Percentiles rank a stretch among this genome's conserved stretches.
Conservation (phyloP, 2,113 vertebrate genomes). For the Calonectris borealis region DNA sequence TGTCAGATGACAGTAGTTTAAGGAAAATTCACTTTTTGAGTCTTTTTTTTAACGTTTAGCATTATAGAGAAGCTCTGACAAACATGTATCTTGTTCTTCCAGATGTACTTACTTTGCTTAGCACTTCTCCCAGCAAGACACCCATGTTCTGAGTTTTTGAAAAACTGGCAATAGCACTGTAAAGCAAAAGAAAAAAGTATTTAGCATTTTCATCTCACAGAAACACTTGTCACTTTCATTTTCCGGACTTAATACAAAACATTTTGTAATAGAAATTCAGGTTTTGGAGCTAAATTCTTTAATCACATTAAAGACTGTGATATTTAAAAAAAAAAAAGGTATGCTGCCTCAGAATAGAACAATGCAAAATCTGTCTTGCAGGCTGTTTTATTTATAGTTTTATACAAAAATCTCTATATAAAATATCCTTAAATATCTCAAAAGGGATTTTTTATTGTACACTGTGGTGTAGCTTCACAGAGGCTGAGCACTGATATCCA, state of each 20-base stretch:
- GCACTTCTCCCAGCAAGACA: slow-evolving; percentile 74
- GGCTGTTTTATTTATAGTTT: background rate
- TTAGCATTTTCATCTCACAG: background rate
- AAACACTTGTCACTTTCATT: background rate
- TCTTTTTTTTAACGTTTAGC: background rate
- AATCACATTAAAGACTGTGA: background rate
- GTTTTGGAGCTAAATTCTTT: background rate
- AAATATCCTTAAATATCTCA: background rate
- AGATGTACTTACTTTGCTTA: slow-evolving; percentile 83
- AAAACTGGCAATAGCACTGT: slow-evolving; percentile 71
- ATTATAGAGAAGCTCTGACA: background rate
- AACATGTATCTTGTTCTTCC: background rate
- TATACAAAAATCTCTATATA: background rate
- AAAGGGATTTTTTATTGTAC: background rate
- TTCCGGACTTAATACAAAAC: background rate
- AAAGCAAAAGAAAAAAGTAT: slow-evolving; percentile 52
- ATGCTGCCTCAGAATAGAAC: background rate
- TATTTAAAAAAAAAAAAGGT: background rate
- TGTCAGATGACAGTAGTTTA: background rate
- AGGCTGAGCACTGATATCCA: background rate
- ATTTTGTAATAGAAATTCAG: background rate
- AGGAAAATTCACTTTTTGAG: background rate
- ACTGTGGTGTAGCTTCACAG: background rate
- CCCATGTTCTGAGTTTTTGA: slow-evolving; percentile 80
- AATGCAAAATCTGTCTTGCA: background rate